These are phyloP conservation scores for Pelodytes ibericus DNA, from an alignment of 2,797 vertebrate genomes.

Conservation along the genomic window DNA sequence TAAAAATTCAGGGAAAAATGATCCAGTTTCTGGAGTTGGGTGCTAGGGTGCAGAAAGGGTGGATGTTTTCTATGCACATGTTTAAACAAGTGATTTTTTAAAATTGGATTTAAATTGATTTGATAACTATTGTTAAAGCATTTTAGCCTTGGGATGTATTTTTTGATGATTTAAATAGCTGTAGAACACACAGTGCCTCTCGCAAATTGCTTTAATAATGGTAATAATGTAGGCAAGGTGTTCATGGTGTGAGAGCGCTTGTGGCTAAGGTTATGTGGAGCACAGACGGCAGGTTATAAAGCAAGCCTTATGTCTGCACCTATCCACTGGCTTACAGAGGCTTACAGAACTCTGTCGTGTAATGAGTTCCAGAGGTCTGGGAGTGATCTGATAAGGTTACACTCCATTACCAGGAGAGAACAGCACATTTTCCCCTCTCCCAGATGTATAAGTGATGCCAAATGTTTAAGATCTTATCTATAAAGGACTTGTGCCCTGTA, in stretches of 20 bases:
- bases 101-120: background rate
- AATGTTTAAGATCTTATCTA: constrained; percentile 44
- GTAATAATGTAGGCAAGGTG: background rate
- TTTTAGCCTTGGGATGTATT: background rate
- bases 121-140: background rate
- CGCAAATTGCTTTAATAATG: background rate
- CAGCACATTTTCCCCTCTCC: constrained; percentile 1
- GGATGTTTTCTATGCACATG: background rate
- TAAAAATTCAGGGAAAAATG: too few relatives aligned
- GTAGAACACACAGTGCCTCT: background rate
- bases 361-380: constrained; percentile 30
- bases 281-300: constrained; percentile 28
- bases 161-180: background rate
- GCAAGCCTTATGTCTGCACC: constrained; percentile 6
- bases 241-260: background rate
- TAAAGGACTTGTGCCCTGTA: constrained; percentile 16
- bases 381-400: constrained; percentile 41
- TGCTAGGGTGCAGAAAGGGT: too few relatives aligned
- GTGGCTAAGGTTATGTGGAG: background rate
- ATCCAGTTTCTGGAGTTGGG: too few relatives aligned
- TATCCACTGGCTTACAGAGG: constrained; percentile 4
- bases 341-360: constrained; percentile 2
- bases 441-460: constrained; percentile 34
- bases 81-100: background rate
- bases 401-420: constrained; percentile 33